These are phyloP conservation scores for Drosophila subquinaria DNA, from an alignment of 2,888 invertebrate species.

Conservation along the genomic window DNA sequence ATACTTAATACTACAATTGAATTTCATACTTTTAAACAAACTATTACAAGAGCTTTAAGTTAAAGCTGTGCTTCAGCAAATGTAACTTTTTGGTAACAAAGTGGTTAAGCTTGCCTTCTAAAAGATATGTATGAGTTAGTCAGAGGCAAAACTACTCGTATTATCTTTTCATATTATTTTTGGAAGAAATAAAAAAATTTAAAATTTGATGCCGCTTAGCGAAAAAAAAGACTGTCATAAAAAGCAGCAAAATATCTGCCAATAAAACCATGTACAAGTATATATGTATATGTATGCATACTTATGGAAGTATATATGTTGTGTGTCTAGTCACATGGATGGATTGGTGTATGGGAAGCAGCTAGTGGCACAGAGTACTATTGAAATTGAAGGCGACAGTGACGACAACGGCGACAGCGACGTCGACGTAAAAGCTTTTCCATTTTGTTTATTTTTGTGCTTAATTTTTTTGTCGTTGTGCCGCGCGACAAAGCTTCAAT, in stretches of 20 bases:
- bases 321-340: slow-evolving; percentile 4
- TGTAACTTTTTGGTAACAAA: background rate
- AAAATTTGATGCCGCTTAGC: slow-evolving; percentile 23
- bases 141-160: slow-evolving; percentile 6
- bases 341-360: slow-evolving; percentile 39
- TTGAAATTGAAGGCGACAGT: slow-evolving; percentile 77
- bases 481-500: slow-evolving; percentile 71
- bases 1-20: background rate
- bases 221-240: slow-evolving; percentile 48
- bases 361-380: slow-evolving; percentile 64
- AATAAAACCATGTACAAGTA: slow-evolving; percentile 39
- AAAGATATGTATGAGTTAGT: background rate
- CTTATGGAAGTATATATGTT: slow-evolving; percentile 11
- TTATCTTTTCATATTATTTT: slow-evolving; percentile 17
- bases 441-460: slow-evolving; percentile 67
- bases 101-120: background rate
- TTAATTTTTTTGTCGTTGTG: slow-evolving; percentile 61
- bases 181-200: slow-evolving; percentile 28
- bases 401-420: slow-evolving; percentile 47
- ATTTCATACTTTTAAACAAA: slow-evolving; percentile 3
- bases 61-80: background rate
- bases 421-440: slow-evolving; percentile 64
- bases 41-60: background rate
- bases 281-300: slow-evolving; percentile 11
- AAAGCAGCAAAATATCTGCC: slow-evolving; percentile 60